phyloP scores from a whole-genome alignment of 2,797 vertebrate genomes.

The Siniperca obscura region DNA sequence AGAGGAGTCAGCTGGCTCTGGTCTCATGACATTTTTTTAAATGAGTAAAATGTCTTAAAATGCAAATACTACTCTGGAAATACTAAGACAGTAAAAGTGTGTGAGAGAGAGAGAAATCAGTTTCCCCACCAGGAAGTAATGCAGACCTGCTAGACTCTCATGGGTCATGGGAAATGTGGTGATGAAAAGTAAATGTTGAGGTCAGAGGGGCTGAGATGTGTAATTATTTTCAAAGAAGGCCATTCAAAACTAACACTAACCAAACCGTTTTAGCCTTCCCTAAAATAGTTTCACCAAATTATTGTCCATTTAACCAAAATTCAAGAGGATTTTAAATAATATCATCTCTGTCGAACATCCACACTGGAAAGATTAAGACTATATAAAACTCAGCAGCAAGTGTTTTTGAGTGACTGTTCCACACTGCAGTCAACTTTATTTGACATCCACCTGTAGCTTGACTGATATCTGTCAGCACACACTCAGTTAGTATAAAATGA shows the following conservation, averaged over 20 bases:
- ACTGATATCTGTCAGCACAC: too few relatives aligned
- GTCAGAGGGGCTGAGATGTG: not conserved
- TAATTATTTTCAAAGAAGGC: not conserved
- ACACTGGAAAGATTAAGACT: not conserved
- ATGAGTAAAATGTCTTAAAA: not conserved
- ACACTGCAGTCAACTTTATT: not conserved
- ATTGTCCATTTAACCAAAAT: not conserved
- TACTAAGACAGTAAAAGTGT: not conserved
- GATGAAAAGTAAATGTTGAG: not conserved
- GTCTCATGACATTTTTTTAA: not conserved
- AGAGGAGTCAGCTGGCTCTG: slow-evolving; percentile 87
- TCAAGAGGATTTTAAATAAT: not conserved
- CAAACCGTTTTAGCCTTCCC: not conserved
- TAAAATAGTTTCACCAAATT: not conserved
- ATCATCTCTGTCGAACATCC: not conserved
- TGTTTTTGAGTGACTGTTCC: not conserved
- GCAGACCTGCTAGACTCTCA: not conserved
- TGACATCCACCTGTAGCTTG: not conserved
- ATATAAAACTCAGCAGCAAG: not conserved
- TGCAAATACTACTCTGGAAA: too few relatives aligned
- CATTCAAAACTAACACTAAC: not conserved
- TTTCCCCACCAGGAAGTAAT: not conserved
- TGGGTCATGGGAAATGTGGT: not conserved
- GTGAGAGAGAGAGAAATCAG: not conserved
- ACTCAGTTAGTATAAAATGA: too few relatives aligned